Evolutionary conservation across 2,113 vertebrate species (phyloP), one percentile per base, ranked within the genome.

Genomic region (Entomyzon cyanotis): DNA sequence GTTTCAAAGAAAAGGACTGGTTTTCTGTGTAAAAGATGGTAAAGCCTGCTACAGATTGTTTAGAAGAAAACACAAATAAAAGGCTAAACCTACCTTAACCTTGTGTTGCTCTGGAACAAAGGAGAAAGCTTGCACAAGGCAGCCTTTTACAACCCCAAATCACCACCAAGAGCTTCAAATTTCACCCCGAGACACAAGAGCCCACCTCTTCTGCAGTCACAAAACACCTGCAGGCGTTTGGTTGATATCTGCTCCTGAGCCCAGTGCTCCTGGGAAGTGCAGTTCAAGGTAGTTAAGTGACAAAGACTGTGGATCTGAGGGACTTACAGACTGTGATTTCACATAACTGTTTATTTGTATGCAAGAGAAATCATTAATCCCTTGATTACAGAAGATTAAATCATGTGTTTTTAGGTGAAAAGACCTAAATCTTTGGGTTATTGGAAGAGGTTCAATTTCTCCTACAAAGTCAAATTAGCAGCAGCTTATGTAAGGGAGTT

Each of bases 141-240:
- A 95, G 11, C 35, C 24, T 39, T 39, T 39, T 39, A 39, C 39
- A 39, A 39, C 39, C 39, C 39, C 39, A 39, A 39, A 39, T 39
- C 11, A 78, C 19, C 14, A 28, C 11, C 2, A 2, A 22, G 0
- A 41, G 5, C 35, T 30, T 46, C 42, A 58, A 18, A 52, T 7
- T 10, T 39, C 31, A 25, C 2, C 12, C 41, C 1, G 0, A 11
- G 1, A 7, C 15, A 35, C 11, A 27, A 49, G 3, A 35, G 2
- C 5, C 7, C 2, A 0, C 0, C 5, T 8, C 37, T 31, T 6
- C 28, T 3, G 0, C 6, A 42, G 0, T 0, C 31, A 2, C 22
- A 74, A 17, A 69, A 21, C 28, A 77, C 24, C 68, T 49, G 25
- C 37, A n/a, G 22, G n/a, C 17, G 19, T 4, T 53, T 0, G 0